phyloP scores from a whole-genome alignment of 2,888 invertebrate genomes.

The Odontomyia ornata region DNA sequence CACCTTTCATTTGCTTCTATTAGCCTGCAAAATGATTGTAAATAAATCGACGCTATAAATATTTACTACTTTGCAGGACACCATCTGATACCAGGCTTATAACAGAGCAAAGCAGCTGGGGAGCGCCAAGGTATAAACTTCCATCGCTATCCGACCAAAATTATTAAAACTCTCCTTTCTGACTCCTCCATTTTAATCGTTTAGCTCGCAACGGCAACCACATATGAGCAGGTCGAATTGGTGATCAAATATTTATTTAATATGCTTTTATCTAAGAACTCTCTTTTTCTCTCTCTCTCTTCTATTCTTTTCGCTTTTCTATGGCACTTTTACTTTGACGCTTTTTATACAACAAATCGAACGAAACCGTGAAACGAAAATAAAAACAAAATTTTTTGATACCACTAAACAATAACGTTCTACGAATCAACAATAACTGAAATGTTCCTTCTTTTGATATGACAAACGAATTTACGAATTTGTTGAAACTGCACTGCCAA shows the following conservation, averaged over 20 bases:
- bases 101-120: slow-evolving; percentile 53
- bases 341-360: slow-evolving; percentile 22
- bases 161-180: background rate
- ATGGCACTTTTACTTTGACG: slow-evolving; percentile 1
- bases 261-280: slow-evolving; percentile 40
- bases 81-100: slow-evolving; percentile 51
- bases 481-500: slow-evolving; percentile 9
- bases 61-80: slow-evolving; percentile 48
- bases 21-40: background rate
- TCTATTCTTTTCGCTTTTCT: slow-evolving; percentile 20
- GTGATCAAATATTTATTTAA: slow-evolving; percentile 47
- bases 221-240: slow-evolving; percentile 51
- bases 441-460: slow-evolving; percentile 23
- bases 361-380: background rate
- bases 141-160: background rate
- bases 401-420: background rate
- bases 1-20: slow-evolving; percentile 27
- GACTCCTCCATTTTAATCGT: slow-evolving; percentile 25
- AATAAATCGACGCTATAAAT: background rate
- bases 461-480: background rate
- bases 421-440: background rate
- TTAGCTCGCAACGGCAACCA: slow-evolving; percentile 41
- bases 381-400: no score
- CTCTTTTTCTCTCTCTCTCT: slow-evolving; percentile 26
- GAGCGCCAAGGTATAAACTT: slow-evolving; percentile 50